Evolutionary conservation across 1,140 invertebrate genomes (phyloP), one percentile per base, ranked within the genome.

Genomic region (Leucophenga varia): DNA sequence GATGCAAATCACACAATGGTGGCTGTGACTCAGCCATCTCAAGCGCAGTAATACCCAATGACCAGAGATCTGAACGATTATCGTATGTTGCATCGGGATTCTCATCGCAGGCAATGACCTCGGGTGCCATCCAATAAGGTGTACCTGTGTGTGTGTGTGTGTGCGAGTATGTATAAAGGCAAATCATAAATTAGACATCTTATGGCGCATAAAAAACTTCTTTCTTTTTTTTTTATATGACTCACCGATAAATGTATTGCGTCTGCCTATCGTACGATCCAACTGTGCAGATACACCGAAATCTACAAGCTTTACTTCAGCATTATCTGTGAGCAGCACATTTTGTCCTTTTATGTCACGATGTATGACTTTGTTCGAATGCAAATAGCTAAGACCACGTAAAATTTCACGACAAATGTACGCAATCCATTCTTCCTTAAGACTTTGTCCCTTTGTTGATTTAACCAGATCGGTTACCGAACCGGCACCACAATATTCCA

Each of bases 21-120:
- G 97, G 97, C 79, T 98, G 96, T 73, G 95, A 97, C 81, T 99
- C 97, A 34, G 97, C 97, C 97, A 99, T 99, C 84, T 99, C 97
- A 54, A 99, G 82, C 21, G 96, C 94, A 25, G 96, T 98, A 64
- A 99, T 99, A 64, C 95, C 97, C 51, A 99, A 82, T 36, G 94
- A 97, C 97, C 97, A 99, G 37, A 98, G 80, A 79, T 99, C 97
- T 76, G 92, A 96, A 75, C 97, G 86, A 80, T 98, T 98, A 77
- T 99, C 97, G 75, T 99, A 99, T 30, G 97, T 99, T 21, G 97
- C 97, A 76, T 99, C 96, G 34, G 96, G 94, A 80, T 99, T 99
- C 79, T 99, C 96, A 80, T 99, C 97, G 79, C 97, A 99, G 40
- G 96, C 97, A 76, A 99, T 99, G n/a, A 99, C 97, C 82, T 88